phyloP scores from a whole-genome alignment of 1,140 invertebrate genomes.

The Leptoteleia sp. region DNA sequence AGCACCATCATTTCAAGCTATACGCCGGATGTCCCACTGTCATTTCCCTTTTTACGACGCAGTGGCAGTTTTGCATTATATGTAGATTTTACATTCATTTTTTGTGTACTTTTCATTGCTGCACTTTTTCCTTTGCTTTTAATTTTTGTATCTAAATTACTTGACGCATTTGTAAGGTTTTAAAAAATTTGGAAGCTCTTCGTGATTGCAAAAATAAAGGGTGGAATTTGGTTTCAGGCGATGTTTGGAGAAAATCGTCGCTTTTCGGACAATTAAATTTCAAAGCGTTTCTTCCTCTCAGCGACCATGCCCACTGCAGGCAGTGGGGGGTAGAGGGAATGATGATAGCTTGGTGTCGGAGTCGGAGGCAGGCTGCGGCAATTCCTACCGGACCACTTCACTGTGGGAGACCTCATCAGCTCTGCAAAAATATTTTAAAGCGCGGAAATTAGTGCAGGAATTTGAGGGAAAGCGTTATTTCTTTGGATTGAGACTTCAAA shows the following conservation, averaged over 20 bases:
- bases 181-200: slow-evolving; percentile 25
- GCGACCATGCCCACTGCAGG: slow-evolving; percentile 85
- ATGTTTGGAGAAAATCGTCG: slow-evolving; percentile 47
- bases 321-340: slow-evolving; percentile 79
- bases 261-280: slow-evolving; percentile 76
- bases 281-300: slow-evolving; percentile 86
- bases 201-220: slow-evolving; percentile 5
- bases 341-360: slow-evolving; percentile 76
- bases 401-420: slow-evolving; percentile 80
- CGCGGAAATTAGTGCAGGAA: slow-evolving; percentile 49
- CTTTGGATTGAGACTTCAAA: slow-evolving; percentile 35
- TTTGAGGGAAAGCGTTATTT: slow-evolving; percentile 33
- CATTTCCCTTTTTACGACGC: slow-evolving; percentile 31
- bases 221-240: slow-evolving; percentile 13
- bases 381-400: slow-evolving; percentile 79
- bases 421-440: slow-evolving; percentile 75
- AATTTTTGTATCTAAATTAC: no score
- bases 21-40: slow-evolving; percentile 22
- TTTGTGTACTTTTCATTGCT: slow-evolving; percentile 12
- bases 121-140: not conserved
- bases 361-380: slow-evolving; percentile 79
- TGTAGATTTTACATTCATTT: slow-evolving; percentile 39
- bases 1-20: slow-evolving; percentile 48
- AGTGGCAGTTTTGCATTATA: slow-evolving; percentile 25
- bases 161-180: no score